phyloP scores from a whole-genome alignment of 1,140 invertebrate species.

The Archivesica marissinica region DNA sequence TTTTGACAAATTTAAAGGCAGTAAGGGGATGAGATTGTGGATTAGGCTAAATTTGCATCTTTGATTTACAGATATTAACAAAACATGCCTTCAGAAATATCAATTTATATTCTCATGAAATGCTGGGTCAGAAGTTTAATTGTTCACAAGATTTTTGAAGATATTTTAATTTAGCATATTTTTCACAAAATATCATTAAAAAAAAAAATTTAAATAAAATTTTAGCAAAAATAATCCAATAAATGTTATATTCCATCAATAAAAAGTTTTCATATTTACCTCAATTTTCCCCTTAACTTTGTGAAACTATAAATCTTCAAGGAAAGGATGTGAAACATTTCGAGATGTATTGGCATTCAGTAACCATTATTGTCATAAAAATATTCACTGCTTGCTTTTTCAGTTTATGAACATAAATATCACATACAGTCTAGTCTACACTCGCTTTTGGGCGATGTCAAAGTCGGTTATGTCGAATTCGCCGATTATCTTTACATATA shows the following conservation, averaged over 20 bases:
- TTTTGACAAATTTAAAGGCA: slow-evolving; percentile 8
- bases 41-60: neutral
- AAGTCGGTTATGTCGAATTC: no score
- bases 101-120: slow-evolving; percentile 4
- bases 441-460: no score
- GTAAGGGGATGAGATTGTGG: neutral
- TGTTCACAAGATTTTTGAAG: neutral
- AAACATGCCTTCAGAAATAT: slow-evolving; percentile 3
- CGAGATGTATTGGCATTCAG: no score
- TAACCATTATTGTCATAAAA: no score
- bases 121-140: slow-evolving; percentile 5
- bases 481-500: no score
- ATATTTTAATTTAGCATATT: neutral
- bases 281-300: no score
- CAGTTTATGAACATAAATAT: no score
- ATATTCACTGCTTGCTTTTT: no score
- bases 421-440: no score
- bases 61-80: neutral
- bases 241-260: neutral
- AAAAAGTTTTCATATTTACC: neutral
- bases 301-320: no score
- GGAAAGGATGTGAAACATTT: no score
- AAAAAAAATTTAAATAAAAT: neutral
- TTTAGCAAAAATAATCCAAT: slow-evolving; percentile 3
- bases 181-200: neutral